Evolutionary conservation across 2,113 vertebrate species (phyloP), one percentile per base, ranked within the genome.

Genomic region (Elgaria multicarinata): DNA sequence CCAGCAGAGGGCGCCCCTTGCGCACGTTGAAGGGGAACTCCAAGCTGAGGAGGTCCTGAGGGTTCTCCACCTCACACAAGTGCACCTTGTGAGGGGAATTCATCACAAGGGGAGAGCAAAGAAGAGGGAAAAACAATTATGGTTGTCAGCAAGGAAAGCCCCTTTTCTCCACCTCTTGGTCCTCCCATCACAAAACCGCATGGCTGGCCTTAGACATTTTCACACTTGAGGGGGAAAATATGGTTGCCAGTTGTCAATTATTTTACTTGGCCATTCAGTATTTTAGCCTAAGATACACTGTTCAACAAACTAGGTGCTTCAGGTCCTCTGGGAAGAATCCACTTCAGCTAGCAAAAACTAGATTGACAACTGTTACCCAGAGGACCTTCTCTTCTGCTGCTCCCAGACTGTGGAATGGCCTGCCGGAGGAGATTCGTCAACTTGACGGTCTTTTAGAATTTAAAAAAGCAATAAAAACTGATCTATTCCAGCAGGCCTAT

Each of bases 61-160:
- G 98, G 94, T 93, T 98, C 91, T 98, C 98, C 0, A 99, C 98
- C 95, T 99, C 98, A 95, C 98, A 99, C 93, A 99, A 95, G 92
- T 99, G 98, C 55, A 99, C 98, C 98, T 99, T 94, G 88, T 2
- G 36, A 44, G 79, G 42, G 89, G 44, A 50, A 6, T 69, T 1
- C 55, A 55, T 26, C 42, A 67, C 20, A 24, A 9, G 0, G 77
- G 80, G 22, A 85, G 4, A 76, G 83, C 6, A 79, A 55, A 2
- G 3, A 18, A 18, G 50, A 6, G 20, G 6, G n/a, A n/a, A n/a
- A 75, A 44, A 28, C 1, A 2, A 39, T 50, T 33, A 62, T 44
- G 67, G 66, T n/a, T 2, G 28, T 24, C 44, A 24, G 67, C 46
- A 69, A 71, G 36, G 33, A 53, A 76, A 1, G 36, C n/a, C 36